Base-by-base conservation (phyloP, 2,888 invertebrate genomes). In the Philhelius pedissequus region DNA sequence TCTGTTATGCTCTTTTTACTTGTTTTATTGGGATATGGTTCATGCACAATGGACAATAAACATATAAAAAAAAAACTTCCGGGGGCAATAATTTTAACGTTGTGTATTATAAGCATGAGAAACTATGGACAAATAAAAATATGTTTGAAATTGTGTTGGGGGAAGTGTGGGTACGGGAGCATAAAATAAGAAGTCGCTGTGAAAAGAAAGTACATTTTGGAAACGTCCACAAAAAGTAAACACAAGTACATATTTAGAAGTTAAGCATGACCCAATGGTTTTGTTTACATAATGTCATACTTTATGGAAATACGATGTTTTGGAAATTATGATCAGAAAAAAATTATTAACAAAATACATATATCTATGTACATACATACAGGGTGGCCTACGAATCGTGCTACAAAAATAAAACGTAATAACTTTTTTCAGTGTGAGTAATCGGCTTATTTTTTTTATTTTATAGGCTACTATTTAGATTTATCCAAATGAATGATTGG, bases 111-210 rank as follows among this genome's bases (percentile, higher is more conserved):
- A 71, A 58, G 45, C 15, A 25, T 52, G 20, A 50, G 22, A 13
- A 58, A 71, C 54, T 77, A 48, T 54, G 77, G 60, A 73, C 68
- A 77, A 60, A 73, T 82, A 78, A 78, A 82, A 78, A 62, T 82
- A 45, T 78, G 60, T 52, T 78, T 25, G 15, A 60, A 35, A 45
- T 43, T 43, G n/a, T 43, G 27, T 45, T 54, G 38, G n/a, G n/a
- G n/a, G n/a, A n/a, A n/a, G 45, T 20, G 9, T 32, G n/a, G 11
- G n/a, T 32, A 9, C 25, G 30, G 60, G 11, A 27, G 22, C 15
- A 43, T 15, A 9, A 62, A 43, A 43, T 8, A 43, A 18, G n/a
- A 15, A 27, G 15, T 43, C 11, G 18, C 20, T 62, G 15, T 25
- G 60, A 27, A 62, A 62, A 27, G 25, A 30, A 62, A 62, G 43